These are phyloP conservation scores for Lophius piscatorius DNA, from an alignment of 2,113 vertebrate genomes.

Conservation along the genomic window DNA sequence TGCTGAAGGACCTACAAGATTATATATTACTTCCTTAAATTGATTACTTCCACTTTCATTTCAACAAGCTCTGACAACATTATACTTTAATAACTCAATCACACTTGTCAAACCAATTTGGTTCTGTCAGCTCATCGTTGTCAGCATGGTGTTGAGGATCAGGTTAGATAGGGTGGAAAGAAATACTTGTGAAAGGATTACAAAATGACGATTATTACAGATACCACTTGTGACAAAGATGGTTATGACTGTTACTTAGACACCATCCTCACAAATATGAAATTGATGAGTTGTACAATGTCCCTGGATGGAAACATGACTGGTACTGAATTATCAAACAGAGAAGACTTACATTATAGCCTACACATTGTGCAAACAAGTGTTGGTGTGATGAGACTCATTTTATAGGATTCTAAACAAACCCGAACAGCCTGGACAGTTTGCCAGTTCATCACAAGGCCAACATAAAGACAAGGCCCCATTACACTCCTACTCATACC, in stretches of 20 bases:
- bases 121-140: constrained; percentile 42
- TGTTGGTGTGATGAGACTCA: constrained; percentile 45
- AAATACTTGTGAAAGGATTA: constrained; percentile 45
- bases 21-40: constrained; percentile 17
- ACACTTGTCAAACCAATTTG: constrained; percentile 6
- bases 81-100: constrained; percentile 33
- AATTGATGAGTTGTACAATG: constrained; percentile 34
- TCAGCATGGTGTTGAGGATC: constrained; percentile 13
- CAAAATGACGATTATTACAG: constrained; percentile 63
- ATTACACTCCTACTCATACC: no score
- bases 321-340: constrained; percentile 51
- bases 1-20: constrained; percentile 14
- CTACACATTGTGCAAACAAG: constrained; percentile 50
- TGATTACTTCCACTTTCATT: constrained; percentile 1
- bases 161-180: constrained; percentile 7
- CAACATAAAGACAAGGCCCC: no score
- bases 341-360: constrained; percentile 42
- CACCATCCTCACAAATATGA: constrained; percentile 31
- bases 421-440: no score
- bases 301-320: constrained; percentile 53
- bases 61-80: neutral
- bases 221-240: constrained; percentile 67
- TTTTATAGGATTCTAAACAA: no score
- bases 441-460: constrained; percentile 23
- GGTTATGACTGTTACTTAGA: constrained; percentile 46